These are phyloP conservation scores for Lepidochrysops patricia DNA, from an alignment of 2,888 invertebrate genomes.

Conservation along the genomic window DNA sequence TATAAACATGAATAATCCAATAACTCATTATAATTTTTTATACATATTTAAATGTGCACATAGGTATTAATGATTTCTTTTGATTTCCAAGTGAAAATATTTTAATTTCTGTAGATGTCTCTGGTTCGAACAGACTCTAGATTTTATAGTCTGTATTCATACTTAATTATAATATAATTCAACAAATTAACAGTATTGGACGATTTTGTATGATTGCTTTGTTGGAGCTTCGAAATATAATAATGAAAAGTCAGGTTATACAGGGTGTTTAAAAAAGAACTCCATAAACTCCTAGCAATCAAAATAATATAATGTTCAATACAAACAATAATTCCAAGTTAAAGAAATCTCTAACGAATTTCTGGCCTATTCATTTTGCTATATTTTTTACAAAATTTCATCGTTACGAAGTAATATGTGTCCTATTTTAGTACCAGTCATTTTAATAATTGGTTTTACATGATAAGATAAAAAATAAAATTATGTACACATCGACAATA, in stretches of 20 bases:
- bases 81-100: background rate
- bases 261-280: background rate
- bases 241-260: background rate
- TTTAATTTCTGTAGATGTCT: background rate
- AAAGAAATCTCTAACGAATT: background rate
- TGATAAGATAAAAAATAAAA: too few species aligned
- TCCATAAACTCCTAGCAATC: background rate
- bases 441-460: too few species aligned
- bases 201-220: conserved; percentile 11
- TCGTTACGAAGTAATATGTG: too few species aligned
- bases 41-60: background rate
- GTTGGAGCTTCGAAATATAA: background rate
- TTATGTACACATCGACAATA: too few species aligned
- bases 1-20: background rate
- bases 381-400: too few species aligned
- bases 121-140: conserved; percentile 8
- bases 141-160: background rate
- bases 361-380: background rate
- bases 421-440: too few species aligned
- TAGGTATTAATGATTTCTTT: background rate
- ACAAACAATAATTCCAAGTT: too few species aligned
- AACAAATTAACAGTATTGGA: conserved; percentile 12
- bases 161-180: background rate
- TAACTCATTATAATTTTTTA: background rate
- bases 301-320: too few species aligned